Evolutionary conservation across 1,140 invertebrate species (phyloP).

Genomic region (Camponotus vicinus): DNA sequence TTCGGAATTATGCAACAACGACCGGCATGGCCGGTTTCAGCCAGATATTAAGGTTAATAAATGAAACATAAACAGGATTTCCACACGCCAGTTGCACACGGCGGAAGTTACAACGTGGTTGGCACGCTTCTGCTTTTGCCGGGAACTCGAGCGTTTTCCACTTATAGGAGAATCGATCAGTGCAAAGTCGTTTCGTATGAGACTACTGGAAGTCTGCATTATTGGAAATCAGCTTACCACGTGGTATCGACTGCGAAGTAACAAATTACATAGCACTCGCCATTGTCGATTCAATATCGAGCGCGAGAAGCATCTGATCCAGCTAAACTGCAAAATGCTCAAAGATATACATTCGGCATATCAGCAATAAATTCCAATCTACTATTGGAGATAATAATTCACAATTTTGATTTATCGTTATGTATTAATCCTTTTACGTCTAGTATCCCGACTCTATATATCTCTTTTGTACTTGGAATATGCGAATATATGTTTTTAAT

Average conservation of each 20-base stretch:
- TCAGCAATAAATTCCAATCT: slow-evolving; percentile 27
- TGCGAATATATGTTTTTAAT: slow-evolving; percentile 3
- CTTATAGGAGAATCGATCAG: slow-evolving; percentile 50
- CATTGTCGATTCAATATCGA: slow-evolving; percentile 49
- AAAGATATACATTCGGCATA: slow-evolving; percentile 34
- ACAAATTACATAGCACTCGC: slow-evolving; percentile 53
- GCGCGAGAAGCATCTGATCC: slow-evolving; percentile 4
- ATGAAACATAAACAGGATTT: slow-evolving; percentile 62
- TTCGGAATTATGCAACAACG: slow-evolving; percentile 52
- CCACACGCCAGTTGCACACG: slow-evolving; percentile 56
- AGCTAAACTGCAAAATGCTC: slow-evolving; percentile 25
- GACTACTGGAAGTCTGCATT: slow-evolving; percentile 47
- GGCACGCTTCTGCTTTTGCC: slow-evolving; percentile 9
- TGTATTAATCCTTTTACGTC: slow-evolving; percentile 9
- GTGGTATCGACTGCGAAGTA: slow-evolving; percentile 39
- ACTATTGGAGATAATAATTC: slow-evolving; percentile 13
- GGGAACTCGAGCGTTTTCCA: slow-evolving; percentile 12
- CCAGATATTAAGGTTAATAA: slow-evolving; percentile 58
- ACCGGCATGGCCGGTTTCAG: slow-evolving; percentile 44
- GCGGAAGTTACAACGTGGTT: slow-evolving; percentile 41
- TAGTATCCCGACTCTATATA: not conserved
- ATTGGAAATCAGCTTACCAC: slow-evolving; percentile 57
- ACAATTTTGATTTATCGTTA: slow-evolving; percentile 15
- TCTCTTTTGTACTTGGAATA: slow-evolving; percentile 1
- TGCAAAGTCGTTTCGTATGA: slow-evolving; percentile 46